Evolutionary conservation across 2,888 invertebrate genomes (phyloP).

Genomic region (Drosophila bunnanda): DNA sequence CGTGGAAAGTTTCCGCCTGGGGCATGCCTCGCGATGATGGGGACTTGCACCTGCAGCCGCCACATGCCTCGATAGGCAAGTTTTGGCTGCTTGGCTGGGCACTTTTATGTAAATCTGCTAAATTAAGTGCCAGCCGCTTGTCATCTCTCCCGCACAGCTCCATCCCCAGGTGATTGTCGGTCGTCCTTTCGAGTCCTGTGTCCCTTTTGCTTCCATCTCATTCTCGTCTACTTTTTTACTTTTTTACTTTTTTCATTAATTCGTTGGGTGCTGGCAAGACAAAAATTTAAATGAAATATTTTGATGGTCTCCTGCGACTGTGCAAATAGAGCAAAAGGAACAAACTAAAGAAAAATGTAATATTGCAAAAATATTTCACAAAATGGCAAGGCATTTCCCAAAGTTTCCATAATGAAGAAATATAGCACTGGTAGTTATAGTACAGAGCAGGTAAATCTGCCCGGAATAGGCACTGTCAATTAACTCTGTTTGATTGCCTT

Average conservation of each 20-base stretch:
- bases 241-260: conserved; percentile 57
- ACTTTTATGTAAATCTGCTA: conserved; percentile 74
- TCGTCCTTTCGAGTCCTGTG: conserved; percentile 35
- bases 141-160: conserved; percentile 20
- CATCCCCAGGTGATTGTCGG: conserved; percentile 36
- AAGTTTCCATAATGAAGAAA: conserved; percentile 16
- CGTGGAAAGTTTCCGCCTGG: conserved; percentile 63
- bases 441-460: conserved; percentile 4
- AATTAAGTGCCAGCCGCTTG: conserved; percentile 72
- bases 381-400: conserved; percentile 8
- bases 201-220: conserved; percentile 36
- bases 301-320: conserved; percentile 35
- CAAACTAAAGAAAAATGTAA: conserved; percentile 43
- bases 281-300: conserved; percentile 73
- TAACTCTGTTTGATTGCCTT: conserved; percentile 29
- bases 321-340: conserved; percentile 22
- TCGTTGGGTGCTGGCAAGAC: conserved; percentile 47
- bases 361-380: conserved; percentile 34
- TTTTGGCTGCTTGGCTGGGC: conserved; percentile 27
- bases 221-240: conserved; percentile 3
- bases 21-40: conserved; percentile 21
- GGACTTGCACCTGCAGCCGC: conserved; percentile 64
- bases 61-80: conserved; percentile 23
- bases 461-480: conserved; percentile 14
- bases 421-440: not conserved